A percentile compares a stretch with the other conserved stretches of the same genome.
These are phyloP conservation scores for Drosophila kambysellisi DNA, from an alignment of 2,888 invertebrate genomes.

Conservation along the genomic window DNA sequence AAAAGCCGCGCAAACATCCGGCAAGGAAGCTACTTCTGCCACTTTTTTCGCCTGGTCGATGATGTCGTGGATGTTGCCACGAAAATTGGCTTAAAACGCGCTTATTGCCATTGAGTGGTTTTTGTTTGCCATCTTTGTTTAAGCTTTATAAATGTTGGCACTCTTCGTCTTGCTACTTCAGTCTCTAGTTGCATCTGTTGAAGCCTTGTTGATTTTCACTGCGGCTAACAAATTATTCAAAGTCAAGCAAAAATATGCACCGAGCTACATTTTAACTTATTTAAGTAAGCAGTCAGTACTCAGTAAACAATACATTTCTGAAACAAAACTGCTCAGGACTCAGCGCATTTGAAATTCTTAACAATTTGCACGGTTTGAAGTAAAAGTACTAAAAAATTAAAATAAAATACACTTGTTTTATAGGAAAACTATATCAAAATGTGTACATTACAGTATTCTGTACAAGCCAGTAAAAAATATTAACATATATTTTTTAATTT, in stretches of 20 bases:
- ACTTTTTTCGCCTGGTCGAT: not conserved
- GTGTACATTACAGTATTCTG: too few species aligned
- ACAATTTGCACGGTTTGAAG: not conserved
- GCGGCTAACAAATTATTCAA: not conserved
- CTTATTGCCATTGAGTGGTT: conserved; percentile 72
- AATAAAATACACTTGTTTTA: not conserved
- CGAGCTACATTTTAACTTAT: not conserved
- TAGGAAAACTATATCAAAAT: not conserved
- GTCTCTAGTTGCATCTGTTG: conserved; percentile 25
- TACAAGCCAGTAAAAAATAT: too few species aligned
- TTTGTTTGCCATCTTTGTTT: conserved; percentile 69
- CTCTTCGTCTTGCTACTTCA: conserved; percentile 30
- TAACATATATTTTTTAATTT: too few species aligned
- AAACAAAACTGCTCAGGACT: not conserved
- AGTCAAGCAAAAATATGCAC: conserved; percentile 2
- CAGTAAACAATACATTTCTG: not conserved
- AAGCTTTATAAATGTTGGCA: conserved; percentile 66
- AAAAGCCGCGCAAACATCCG: not conserved
- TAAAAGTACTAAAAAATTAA: too few species aligned
- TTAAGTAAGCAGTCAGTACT: not conserved
- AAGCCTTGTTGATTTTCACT: not conserved
- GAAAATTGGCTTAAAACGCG: conserved; percentile 74
- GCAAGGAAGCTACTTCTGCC: not conserved
- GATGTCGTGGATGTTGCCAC: conserved; percentile 36
- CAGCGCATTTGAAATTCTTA: not conserved